Conservation (phyloP, 2,113 vertebrate genomes). For the Plestiodon gilberti region DNA sequence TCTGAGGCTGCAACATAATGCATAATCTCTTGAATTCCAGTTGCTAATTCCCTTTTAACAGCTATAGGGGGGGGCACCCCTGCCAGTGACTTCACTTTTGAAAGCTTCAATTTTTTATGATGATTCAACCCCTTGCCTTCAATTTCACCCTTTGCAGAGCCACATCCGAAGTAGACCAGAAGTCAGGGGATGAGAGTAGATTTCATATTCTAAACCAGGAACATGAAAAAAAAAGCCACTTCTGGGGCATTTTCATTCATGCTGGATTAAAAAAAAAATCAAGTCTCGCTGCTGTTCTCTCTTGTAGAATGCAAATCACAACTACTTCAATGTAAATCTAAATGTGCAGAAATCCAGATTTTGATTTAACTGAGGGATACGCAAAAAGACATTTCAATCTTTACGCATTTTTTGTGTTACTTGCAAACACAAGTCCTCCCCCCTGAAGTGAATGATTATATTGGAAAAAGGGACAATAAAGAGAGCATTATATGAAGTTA, state of each 20-base stretch:
- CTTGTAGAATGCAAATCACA: background rate
- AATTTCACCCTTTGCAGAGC: accelerated
- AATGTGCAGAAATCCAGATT: background rate
- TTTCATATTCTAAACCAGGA: background rate
- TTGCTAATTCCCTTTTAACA: background rate
- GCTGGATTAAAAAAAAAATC: background rate
- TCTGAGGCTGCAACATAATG: conserved; percentile 38
- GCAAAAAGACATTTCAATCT: background rate
- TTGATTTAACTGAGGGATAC: background rate
- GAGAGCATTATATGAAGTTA: background rate
- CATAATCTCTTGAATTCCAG: conserved; percentile 23
- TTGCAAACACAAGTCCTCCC: background rate
- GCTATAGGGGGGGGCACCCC: background rate
- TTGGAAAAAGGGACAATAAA: too few species aligned
- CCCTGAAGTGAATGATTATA: background rate
- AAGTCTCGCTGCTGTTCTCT: background rate
- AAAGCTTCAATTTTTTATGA: conserved; percentile 5
- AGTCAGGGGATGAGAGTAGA: background rate
- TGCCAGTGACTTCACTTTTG: background rate
- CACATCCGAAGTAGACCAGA: background rate
- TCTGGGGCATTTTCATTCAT: background rate
- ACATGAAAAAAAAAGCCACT: conserved; percentile 24
- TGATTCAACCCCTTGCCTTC: background rate
- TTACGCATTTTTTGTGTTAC: background rate
- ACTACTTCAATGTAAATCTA: background rate